Conservation (phyloP, 2,113 vertebrate genomes). For the Pterocles gutturalis region DNA sequence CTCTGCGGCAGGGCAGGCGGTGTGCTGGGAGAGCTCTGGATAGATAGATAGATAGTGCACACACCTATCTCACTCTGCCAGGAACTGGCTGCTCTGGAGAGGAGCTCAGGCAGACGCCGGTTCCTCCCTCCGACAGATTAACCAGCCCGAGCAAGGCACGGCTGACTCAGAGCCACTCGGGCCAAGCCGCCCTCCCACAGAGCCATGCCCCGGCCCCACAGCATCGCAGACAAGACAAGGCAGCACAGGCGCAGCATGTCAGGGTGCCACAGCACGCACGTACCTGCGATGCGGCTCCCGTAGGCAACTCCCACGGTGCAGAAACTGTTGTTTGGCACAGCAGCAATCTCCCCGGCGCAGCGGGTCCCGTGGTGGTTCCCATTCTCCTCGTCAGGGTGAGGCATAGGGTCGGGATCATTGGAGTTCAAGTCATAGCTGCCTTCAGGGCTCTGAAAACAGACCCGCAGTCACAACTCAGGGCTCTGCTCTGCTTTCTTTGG, state of each 20-base stretch:
- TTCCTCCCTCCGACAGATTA: not conserved
- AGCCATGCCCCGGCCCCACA: rapidly evolving
- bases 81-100: not conserved
- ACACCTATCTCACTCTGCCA: not conserved
- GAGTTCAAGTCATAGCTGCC: conserved; percentile 98
- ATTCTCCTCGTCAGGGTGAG: conserved; percentile 87
- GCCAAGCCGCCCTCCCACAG: not conserved
- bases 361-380: conserved; percentile 97
- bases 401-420: conserved; percentile 96
- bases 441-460: conserved; percentile 87
- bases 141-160: not conserved
- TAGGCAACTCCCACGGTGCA: conserved; percentile 95
- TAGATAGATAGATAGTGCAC: not conserved
- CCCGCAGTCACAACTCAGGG: rapidly evolving
- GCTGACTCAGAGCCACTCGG: not conserved
- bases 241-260: rapidly evolving
- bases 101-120: rapidly evolving
- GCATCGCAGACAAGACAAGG: rapidly evolving
- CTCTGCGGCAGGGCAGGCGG: rapidly evolving
- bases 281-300: conserved; percentile 94
- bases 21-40: not conserved
- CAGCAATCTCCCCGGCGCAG: conserved; percentile 94
- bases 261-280: rapidly evolving
- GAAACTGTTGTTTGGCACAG: conserved; percentile 94
- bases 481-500: not conserved